These are phyloP conservation scores for Aphodius granarius DNA, from an alignment of 2,888 invertebrate species.

Conservation along the genomic window DNA sequence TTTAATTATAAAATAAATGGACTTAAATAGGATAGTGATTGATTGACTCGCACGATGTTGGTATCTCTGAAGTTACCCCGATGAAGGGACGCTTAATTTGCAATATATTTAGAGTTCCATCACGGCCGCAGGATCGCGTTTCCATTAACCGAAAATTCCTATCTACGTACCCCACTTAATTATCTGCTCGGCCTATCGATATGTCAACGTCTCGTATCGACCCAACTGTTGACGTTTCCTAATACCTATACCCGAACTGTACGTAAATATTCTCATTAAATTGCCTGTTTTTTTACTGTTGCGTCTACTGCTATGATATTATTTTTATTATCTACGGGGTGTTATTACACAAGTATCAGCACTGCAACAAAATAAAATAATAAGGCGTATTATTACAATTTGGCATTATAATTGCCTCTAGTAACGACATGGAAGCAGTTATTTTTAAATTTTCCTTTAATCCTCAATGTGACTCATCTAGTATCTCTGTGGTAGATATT, in stretches of 20 bases:
- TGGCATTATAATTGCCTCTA: too few relatives aligned
- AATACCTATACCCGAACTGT: background rate
- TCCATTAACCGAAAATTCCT: conserved; percentile 39
- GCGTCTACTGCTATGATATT: too few relatives aligned
- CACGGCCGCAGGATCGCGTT: conserved; percentile 40
- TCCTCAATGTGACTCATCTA: too few relatives aligned
- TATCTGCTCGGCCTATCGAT: conserved; percentile 35
- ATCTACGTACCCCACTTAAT: conserved; percentile 36
- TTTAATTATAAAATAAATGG: background rate
- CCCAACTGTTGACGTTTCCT: conserved; percentile 15
- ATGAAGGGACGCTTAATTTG: conserved; percentile 37
- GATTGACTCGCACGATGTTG: background rate
- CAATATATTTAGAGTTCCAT: conserved; percentile 43
- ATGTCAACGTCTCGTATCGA: conserved; percentile 26
- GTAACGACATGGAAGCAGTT: too few relatives aligned
- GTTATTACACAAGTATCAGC: too few relatives aligned
- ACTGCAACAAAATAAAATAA: too few relatives aligned
- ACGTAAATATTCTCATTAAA: background rate
- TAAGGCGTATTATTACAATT: too few relatives aligned
- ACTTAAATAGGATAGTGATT: background rate
- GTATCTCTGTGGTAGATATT: too few relatives aligned
- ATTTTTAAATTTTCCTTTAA: too few relatives aligned
- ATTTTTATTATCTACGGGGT: too few relatives aligned
- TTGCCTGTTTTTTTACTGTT: too few relatives aligned
- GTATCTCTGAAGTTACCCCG: conserved; percentile 20